phyloP scores from a whole-genome alignment of 2,888 invertebrate species.

The Nineta flava region DNA sequence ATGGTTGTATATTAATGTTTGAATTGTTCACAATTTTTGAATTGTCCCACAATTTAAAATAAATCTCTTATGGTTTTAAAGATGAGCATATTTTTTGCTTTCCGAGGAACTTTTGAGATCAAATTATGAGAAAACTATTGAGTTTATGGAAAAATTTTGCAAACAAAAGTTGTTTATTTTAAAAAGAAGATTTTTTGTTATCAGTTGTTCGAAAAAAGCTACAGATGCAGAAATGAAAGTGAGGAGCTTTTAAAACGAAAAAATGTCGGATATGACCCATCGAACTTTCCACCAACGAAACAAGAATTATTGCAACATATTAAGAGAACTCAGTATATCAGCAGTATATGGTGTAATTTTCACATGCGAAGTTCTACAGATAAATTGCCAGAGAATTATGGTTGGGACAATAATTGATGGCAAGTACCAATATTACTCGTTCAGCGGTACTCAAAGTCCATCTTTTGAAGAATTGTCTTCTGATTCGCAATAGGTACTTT shows the following conservation, averaged over 20 bases:
- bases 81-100: too few species aligned
- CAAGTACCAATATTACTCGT: slow-evolving; percentile 10
- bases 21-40: too few species aligned
- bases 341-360: slow-evolving; percentile 6
- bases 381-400: slow-evolving; percentile 9
- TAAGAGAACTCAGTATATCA: slow-evolving; percentile 4
- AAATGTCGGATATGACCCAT: background rate
- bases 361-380: background rate
- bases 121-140: too few species aligned
- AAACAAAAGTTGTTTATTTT: too few species aligned
- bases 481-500: slow-evolving; percentile 7
- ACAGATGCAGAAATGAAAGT: background rate
- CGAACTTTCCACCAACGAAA: slow-evolving; percentile 5
- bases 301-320: slow-evolving; percentile 12
- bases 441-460: slow-evolving; percentile 9
- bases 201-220: background rate
- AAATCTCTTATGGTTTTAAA: too few species aligned
- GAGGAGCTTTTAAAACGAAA: background rate
- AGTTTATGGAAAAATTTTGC: too few species aligned
- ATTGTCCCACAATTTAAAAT: too few species aligned
- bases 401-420: slow-evolving; percentile 11
- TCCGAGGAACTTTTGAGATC: too few species aligned
- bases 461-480: slow-evolving; percentile 7
- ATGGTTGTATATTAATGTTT: too few species aligned
- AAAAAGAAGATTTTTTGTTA: too few species aligned